Percentiles rank a stretch among this genome's conserved stretches.
These are phyloP conservation scores for Aphodius sticticus DNA, from an alignment of 2,888 invertebrate species.

Conservation along the genomic window DNA sequence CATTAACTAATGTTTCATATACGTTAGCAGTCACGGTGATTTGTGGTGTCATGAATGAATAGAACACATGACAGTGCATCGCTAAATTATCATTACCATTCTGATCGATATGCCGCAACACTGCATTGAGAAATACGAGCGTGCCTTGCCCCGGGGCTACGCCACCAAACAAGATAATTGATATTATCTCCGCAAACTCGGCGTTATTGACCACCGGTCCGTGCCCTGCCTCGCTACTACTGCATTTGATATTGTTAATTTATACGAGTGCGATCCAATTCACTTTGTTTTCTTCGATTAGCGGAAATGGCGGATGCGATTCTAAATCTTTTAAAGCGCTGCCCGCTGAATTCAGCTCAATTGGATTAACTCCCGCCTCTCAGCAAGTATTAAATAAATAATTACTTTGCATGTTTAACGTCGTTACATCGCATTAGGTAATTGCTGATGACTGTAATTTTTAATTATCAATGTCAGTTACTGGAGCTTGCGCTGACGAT, in stretches of 20 bases:
- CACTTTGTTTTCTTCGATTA: slow-evolving; percentile 4
- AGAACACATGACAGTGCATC: slow-evolving; percentile 15
- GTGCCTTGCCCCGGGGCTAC: slow-evolving; percentile 15
- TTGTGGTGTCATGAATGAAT: slow-evolving; percentile 25
- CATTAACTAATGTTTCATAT: slow-evolving; percentile 26
- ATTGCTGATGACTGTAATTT: not conserved
- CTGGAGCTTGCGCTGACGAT: too few species aligned
- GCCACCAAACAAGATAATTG: slow-evolving; percentile 25
- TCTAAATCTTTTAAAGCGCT: not conserved
- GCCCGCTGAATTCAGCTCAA: not conserved
- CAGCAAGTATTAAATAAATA: not conserved
- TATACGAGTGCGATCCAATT: not conserved
- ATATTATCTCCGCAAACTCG: slow-evolving; percentile 22
- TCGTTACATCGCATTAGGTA: not conserved
- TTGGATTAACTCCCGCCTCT: not conserved
- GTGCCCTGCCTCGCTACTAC: slow-evolving; percentile 18
- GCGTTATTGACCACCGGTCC: slow-evolving; percentile 11
- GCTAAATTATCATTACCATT: slow-evolving; percentile 21
- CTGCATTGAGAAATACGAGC: slow-evolving; percentile 16
- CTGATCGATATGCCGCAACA: slow-evolving; percentile 23
- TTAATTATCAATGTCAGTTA: not conserved
- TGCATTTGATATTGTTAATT: slow-evolving; percentile 18
- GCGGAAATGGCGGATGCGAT: not conserved
- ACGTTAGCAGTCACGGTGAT: slow-evolving; percentile 22
- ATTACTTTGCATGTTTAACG: not conserved